Conservation (phyloP, 2,113 vertebrate genomes). For the Bolborhynchus lineola region DNA sequence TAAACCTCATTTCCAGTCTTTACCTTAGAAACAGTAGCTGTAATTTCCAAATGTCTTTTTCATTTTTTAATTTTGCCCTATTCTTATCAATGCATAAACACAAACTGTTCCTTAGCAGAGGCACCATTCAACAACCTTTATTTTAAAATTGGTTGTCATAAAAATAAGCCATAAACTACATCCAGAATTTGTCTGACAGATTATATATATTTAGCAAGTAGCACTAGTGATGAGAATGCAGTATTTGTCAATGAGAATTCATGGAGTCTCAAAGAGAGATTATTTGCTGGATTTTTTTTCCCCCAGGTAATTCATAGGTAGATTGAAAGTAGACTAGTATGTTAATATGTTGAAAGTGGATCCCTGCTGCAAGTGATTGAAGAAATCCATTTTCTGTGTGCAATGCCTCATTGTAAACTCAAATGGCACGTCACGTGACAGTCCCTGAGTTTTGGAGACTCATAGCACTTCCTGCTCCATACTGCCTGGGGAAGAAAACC, state of each 20-base stretch:
- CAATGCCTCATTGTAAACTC: neutral
- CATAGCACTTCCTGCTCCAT: neutral
- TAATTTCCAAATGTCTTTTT: neutral
- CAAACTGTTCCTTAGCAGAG: neutral
- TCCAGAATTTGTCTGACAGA: neutral
- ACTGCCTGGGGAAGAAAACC: neutral
- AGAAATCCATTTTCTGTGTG: neutral
- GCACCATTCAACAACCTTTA: neutral
- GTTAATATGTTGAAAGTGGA: neutral
- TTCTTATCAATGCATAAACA: neutral
- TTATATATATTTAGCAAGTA: neutral
- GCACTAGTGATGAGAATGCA: neutral
- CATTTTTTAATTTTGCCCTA: neutral
- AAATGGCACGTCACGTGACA: neutral
- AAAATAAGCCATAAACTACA: neutral
- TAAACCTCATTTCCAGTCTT: neutral
- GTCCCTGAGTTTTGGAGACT: neutral
- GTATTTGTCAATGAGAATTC: neutral
- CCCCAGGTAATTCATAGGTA: neutral
- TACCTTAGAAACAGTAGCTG: neutral
- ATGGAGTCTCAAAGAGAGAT: neutral
- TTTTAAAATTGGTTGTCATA: neutral
- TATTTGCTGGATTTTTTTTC: neutral
- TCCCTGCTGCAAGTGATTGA: neutral
- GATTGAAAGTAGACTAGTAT: neutral